These are phyloP conservation scores for Neogobius melanostomus DNA, from an alignment of 2,113 vertebrate genomes.

Conservation along the genomic window DNA sequence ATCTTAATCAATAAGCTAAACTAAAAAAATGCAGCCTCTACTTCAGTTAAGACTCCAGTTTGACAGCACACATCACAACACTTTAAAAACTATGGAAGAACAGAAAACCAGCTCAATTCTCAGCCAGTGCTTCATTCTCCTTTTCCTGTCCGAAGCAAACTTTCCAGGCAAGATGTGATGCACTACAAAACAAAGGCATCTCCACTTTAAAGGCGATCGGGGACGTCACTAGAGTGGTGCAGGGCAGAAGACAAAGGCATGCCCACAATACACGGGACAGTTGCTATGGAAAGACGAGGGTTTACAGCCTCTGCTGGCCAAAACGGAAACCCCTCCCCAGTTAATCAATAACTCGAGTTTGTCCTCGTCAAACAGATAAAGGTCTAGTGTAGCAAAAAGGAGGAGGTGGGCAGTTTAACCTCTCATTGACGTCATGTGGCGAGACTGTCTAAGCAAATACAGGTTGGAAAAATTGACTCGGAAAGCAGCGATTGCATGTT, in stretches of 20 bases:
- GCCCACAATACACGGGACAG: constrained; percentile 38
- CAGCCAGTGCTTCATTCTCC: background rate
- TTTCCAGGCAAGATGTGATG: constrained; percentile 6
- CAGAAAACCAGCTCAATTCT: background rate
- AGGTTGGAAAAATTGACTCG: constrained; percentile 21
- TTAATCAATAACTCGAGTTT: constrained; percentile 62
- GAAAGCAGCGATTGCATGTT: constrained; percentile 29
- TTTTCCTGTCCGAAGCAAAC: background rate
- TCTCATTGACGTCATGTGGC: constrained; percentile 19
- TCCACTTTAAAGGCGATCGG: constrained; percentile 3
- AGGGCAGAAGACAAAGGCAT: constrained; percentile 54
- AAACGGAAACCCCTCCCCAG: constrained; percentile 46
- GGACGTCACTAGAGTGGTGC: constrained; percentile 24
- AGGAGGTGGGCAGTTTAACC: constrained; percentile 15
- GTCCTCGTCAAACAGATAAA: constrained; percentile 36
- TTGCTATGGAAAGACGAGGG: constrained; percentile 63
- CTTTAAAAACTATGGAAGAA: background rate
- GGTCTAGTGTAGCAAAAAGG: constrained; percentile 4
- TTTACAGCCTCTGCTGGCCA: constrained; percentile 54
- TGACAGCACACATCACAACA: background rate
- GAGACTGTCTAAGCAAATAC: constrained; percentile 17
- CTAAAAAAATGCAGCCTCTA: background rate
- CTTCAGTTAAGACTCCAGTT: background rate
- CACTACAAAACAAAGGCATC: constrained; percentile 25
- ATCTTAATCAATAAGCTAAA: background rate